Evolutionary conservation across 2,113 vertebrate species (phyloP).

Genomic region (Eublepharis macularius): DNA sequence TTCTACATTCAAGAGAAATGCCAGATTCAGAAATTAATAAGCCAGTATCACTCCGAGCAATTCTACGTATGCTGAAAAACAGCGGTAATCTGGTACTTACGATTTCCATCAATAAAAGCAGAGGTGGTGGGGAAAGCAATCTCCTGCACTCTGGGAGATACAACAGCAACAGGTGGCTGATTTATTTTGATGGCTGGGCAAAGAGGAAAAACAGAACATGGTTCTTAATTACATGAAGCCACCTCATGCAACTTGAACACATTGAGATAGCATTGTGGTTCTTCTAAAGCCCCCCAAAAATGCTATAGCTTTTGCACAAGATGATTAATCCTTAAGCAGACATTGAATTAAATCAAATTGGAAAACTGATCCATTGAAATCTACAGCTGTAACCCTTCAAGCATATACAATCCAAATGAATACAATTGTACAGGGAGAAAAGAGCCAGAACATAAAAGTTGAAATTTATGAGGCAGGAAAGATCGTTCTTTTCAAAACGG

Average conservation of each 20-base stretch:
- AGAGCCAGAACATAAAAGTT: background rate
- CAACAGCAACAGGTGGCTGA: constrained; percentile 73
- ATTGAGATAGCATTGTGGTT: background rate
- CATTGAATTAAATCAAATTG: background rate
- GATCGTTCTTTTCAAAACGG: no score
- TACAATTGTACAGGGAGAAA: background rate
- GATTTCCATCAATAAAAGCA: constrained; percentile 78
- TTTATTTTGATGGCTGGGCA: constrained; percentile 71
- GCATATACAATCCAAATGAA: background rate
- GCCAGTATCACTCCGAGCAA: background rate
- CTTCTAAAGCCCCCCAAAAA: background rate
- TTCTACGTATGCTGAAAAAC: background rate
- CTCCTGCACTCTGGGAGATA: constrained; percentile 75
- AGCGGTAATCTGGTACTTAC: constrained; percentile 68
- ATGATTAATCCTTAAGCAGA: background rate
- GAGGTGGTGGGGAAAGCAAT: constrained; percentile 70
- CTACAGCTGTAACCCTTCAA: background rate
- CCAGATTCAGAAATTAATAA: constrained; percentile 1
- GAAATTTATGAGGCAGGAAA: background rate
- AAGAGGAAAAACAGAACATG: background rate
- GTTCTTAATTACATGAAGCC: background rate
- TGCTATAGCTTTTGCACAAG: background rate
- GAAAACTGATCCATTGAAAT: background rate
- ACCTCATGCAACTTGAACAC: background rate
- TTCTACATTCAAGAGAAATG: constrained; percentile 67